Base-by-base conservation (phyloP, 2,888 invertebrate species). In the Apamea monoglypha region DNA sequence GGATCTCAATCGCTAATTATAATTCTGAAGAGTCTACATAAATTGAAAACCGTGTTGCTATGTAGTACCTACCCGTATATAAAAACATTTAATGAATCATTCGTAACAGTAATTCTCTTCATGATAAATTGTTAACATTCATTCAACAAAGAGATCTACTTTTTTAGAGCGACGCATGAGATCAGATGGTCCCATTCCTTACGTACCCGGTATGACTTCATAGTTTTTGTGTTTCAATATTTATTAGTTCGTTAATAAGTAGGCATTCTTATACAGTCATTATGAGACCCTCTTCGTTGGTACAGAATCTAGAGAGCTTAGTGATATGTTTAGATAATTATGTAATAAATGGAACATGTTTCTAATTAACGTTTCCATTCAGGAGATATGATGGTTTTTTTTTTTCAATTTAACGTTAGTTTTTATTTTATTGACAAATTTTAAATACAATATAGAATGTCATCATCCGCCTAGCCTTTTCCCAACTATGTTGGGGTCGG, bases 81-180 rank as follows among this genome's bases (percentile, higher is more conserved):
- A 75, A 68, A 84, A 76, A 68, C 59, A 36, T 21, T 29, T 61
- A 74, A 76, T 80, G 59, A 85, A 72, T 87, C 81, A 75, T 85
- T 85, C 40, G 71, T 74, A 81, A 72, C 75, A 68, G 73, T 80
- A 68, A 84, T n/a, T n/a, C 81, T 66, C 68, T 74, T 85, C 81
- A 66, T 81, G 81, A 85, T 87, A 74, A 85, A 85, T 87, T 74
- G 81, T 87, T 68, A 76, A 66, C 88, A 85, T 85, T 80, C 85
- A 80, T 85, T 76, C 74, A 85, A 85, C 88, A 85, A 87, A 61
- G 80, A 74, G 63, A 56, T 59, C 85, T 18, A 74, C 53, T 85
- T 85, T 84, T 85, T 87, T 75, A 40, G 68, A 21, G 53, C 53
- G 66, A 56, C 61, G 61, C 61, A 64, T 71, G 66, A 76, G 87